Evolutionary conservation across 2,888 invertebrate species (phyloP).

Genomic region (Drosophila kanekoi): DNA sequence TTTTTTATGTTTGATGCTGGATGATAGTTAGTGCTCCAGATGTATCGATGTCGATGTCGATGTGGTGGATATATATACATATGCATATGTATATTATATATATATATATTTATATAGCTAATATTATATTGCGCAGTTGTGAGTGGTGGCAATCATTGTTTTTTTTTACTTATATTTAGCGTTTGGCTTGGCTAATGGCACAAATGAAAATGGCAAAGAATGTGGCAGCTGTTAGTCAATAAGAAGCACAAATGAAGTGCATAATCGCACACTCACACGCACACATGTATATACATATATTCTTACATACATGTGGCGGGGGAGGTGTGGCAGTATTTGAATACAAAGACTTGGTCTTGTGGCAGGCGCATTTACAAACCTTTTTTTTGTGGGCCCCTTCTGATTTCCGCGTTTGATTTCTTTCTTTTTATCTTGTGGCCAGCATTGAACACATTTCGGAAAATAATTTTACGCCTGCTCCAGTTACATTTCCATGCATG

Average conservation of each 20-base stretch:
- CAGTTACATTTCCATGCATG: conserved; percentile 64
- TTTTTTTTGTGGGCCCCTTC: conserved; percentile 22
- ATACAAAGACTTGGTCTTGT: conserved; percentile 22
- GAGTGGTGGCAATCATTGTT: conserved; percentile 51
- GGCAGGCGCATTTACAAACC: conserved; percentile 33
- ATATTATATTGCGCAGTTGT: conserved; percentile 47
- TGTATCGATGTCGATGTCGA: conserved; percentile 55
- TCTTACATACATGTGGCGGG: conserved; percentile 5
- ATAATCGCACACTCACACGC: neutral
- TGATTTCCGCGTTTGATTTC: conserved; percentile 24
- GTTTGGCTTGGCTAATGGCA: conserved; percentile 54
- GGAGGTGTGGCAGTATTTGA: conserved; percentile 31
- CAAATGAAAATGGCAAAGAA: conserved; percentile 56
- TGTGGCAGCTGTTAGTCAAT: conserved; percentile 75
- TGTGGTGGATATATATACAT: conserved; percentile 39
- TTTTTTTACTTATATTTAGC: conserved; percentile 11
- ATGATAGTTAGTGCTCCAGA: conserved; percentile 70
- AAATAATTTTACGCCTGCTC: conserved; percentile 64
- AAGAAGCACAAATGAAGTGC: conserved; percentile 34
- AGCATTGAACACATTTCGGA: conserved; percentile 30
- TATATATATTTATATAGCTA: conserved; percentile 31
- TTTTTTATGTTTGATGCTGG: conserved; percentile 54
- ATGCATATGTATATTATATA: conserved; percentile 31
- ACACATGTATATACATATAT: conserved; percentile 10
- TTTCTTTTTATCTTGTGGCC: conserved; percentile 48